phyloP scores from a whole-genome alignment of 1,140 invertebrate species.

The Lordiphosa mommai region DNA sequence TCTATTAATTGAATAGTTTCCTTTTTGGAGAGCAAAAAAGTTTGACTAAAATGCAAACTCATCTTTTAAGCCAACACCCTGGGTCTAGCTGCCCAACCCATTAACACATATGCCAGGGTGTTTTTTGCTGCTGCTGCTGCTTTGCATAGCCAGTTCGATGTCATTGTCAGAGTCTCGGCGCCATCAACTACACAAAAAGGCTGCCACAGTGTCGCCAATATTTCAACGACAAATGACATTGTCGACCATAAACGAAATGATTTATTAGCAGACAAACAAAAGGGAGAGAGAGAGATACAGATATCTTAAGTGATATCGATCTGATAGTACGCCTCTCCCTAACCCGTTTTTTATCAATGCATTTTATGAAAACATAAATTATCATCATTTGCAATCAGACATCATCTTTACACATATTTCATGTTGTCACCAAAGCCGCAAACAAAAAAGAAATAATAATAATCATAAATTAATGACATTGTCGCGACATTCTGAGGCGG shows the following conservation, averaged over 20 bases:
- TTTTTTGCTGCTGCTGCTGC: not conserved
- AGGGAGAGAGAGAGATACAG: not conserved
- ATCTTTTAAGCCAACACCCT: constrained; percentile 16
- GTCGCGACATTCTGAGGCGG: constrained; percentile 7
- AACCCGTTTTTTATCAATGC: constrained; percentile 33
- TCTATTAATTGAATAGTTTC: constrained; percentile 27
- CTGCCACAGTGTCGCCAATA: constrained; percentile 55
- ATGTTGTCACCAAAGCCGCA: constrained; percentile 1
- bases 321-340: constrained; percentile 2
- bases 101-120: not conserved
- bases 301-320: constrained; percentile 1
- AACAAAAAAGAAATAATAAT: too few relatives aligned
- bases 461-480: constrained; percentile 34
- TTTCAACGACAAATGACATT: constrained; percentile 28
- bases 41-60: constrained; percentile 21
- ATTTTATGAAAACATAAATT: constrained; percentile 30
- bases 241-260: constrained; percentile 48
- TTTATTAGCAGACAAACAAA: constrained; percentile 29
- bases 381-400: constrained; percentile 46
- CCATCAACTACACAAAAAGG: constrained; percentile 23
- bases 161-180: constrained; percentile 30
- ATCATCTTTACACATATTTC: too few relatives aligned
- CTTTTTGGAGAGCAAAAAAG: constrained; percentile 1
- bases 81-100: not conserved
- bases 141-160: not conserved